A percentile compares a stretch with the other conserved stretches of the same genome.
These are phyloP conservation scores for Cassiopea andromeda DNA, from an alignment of 30 jellyfish, hydroid and myxozoan species.

Conservation along the genomic window DNA sequence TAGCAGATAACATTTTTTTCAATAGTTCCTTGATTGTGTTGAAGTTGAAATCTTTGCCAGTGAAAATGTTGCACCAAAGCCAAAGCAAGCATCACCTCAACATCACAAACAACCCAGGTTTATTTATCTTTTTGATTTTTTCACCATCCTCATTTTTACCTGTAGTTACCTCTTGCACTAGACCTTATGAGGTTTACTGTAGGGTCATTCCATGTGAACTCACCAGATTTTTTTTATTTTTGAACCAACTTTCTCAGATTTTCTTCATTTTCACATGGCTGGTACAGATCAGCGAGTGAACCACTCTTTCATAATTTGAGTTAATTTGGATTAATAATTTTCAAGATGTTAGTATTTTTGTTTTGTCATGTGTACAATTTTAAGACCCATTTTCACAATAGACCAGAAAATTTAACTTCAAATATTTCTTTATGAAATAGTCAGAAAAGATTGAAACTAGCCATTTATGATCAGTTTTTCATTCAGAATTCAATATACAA, in stretches of 20 bases:
- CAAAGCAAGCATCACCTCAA: conserved; percentile 44
- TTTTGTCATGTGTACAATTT: not conserved
- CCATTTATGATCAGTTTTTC: not conserved
- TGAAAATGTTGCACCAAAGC: conserved; percentile 63
- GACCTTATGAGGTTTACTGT: too few species aligned
- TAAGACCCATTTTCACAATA: not conserved
- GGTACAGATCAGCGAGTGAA: not conserved
- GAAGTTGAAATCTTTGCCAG: conserved; percentile 92
- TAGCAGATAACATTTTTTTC: not conserved
- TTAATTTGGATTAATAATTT: not conserved
- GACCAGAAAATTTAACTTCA: not conserved
- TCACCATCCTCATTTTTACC: not conserved
- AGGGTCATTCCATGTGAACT: not conserved
- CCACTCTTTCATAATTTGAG: not conserved
- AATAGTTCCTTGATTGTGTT: conserved; percentile 88
- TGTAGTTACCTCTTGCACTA: not conserved
- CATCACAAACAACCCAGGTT: conserved; percentile 53
- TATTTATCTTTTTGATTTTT: not conserved
- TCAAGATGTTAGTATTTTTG: not conserved
- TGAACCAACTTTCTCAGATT: not conserved
- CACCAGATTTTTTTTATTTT: not conserved
- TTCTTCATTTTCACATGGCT: not conserved
- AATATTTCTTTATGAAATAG: not conserved
- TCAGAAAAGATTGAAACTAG: not conserved
- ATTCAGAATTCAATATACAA: not conserved